Base-by-base conservation (phyloP, 2,888 invertebrate species). In the Cataglyphis livida region DNA sequence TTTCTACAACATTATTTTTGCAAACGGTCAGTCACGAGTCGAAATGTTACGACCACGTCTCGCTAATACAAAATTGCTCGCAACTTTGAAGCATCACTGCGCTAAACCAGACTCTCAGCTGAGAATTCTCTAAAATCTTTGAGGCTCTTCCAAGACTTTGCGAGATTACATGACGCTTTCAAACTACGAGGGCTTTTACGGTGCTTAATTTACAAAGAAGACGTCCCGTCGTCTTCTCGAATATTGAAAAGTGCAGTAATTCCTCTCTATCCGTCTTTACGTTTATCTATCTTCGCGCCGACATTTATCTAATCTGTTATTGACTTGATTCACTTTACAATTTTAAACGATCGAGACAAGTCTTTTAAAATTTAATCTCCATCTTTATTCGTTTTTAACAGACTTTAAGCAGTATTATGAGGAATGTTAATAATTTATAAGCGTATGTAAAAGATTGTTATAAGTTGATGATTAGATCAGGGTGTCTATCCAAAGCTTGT, bases 241-340 rank as follows among this genome's bases (percentile, higher is more conserved):
- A 76, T 76, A 76, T 76, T 76, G 75, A 66, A 76, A 66, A 76
- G 76, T 76, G 66, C 38, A 66, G 66, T 66, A 76, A 76, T 76
- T 66, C 35, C 75, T 51, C 75, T 66, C 75, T 76, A 65, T 76
- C 51, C 65, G 25, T 54, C 75, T 48, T 51, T 76, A 51, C 51
- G 12, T 65, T 66, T 65, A 65, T 75, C 35, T 64, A 18, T 75
- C 65, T 51, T 65, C n/a, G 15, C 28, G 15, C 66, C 76, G 76
- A 76, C 66, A 66, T 76, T 76, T 76, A 66, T 66, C 66, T 59
- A 54, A n/a, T n/a, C 51, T 54, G 54, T 76, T 76, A 76, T 51
- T 66, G 51, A 54, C 74, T 48, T 64, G 73, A 51, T 18, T 38
- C 51, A 54, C 76, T 66, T 38, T 54, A 54, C n/a, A 51, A 54